Evolutionary conservation across 2,888 invertebrate genomes (phyloP).

Genomic region (Sesamia inferens): DNA sequence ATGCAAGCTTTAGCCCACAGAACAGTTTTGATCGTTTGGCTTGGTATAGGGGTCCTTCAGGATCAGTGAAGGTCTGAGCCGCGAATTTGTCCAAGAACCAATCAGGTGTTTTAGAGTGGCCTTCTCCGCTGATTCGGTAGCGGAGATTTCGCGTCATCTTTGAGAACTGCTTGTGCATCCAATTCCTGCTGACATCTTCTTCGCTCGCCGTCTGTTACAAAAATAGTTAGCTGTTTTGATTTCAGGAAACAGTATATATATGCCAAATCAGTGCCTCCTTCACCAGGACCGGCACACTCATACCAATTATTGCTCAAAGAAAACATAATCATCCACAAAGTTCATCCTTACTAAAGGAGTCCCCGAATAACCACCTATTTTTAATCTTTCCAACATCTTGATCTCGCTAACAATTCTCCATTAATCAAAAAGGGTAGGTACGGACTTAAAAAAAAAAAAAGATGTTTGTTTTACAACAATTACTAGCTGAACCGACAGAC

Average conservation of each 20-base stretch:
- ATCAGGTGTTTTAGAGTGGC: constrained; percentile 91
- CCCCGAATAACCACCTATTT: not conserved
- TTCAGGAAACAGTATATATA: not conserved
- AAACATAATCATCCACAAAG: not conserved
- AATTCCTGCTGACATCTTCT: constrained; percentile 66
- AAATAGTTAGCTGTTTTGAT: not conserved
- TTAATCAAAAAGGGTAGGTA: not conserved
- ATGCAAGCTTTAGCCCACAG: constrained; percentile 82
- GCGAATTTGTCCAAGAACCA: constrained; percentile 94
- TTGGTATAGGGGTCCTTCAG: constrained; percentile 83
- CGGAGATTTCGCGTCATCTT: constrained; percentile 74
- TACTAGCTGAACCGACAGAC: too few species aligned
- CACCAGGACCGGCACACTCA: not conserved
- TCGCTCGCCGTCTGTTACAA: constrained; percentile 71
- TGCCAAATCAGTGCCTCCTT: not conserved
- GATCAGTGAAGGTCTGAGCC: constrained; percentile 83
- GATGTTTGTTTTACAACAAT: too few species aligned
- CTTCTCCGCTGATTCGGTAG: constrained; percentile 83
- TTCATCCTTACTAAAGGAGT: not conserved
- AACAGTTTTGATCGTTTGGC: constrained; percentile 77
- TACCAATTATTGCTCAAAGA: not conserved
- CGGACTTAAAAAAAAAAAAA: too few species aligned
- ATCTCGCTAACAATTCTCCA: not conserved
- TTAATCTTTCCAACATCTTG: not conserved
- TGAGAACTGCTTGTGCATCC: constrained; percentile 76